Evolutionary conservation across 2,113 vertebrate genomes (phyloP).

Genomic region (Eidolon helvum): DNA sequence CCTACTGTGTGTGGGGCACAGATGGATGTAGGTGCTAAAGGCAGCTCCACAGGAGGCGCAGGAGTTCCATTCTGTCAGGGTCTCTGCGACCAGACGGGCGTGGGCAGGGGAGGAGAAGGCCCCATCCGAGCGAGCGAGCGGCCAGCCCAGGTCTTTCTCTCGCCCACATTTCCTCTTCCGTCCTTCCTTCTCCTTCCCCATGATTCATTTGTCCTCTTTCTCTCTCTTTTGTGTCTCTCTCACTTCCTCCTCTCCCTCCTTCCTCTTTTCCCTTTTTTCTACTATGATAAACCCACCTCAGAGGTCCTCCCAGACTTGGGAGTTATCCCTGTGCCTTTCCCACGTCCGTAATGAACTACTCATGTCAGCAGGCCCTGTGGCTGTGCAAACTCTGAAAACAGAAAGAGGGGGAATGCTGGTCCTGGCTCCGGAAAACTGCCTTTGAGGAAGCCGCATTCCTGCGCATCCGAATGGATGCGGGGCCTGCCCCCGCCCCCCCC

Average conservation of each 20-base stretch:
- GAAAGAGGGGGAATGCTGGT: not conserved
- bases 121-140: not conserved
- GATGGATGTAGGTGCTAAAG: not conserved
- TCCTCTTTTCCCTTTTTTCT: not conserved
- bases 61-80: not conserved
- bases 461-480: not conserved
- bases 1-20: conserved; percentile 62
- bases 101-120: accelerated
- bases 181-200: not conserved
- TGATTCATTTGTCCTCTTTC: not conserved
- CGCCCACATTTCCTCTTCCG: too few species aligned
- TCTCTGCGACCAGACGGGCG: not conserved
- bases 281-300: not conserved
- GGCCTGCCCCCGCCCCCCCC: conserved; percentile 15
- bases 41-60: not conserved
- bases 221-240: not conserved
- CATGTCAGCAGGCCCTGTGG: not conserved
- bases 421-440: not conserved
- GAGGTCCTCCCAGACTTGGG: not conserved
- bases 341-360: not conserved
- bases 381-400: not conserved
- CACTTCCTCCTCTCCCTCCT: not conserved
- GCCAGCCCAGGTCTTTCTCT: not conserved
- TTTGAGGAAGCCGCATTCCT: not conserved
- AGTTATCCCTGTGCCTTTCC: not conserved